These are phyloP conservation scores for Albula glossodonta DNA, from an alignment of 2,113 vertebrate genomes.

Conservation along the genomic window DNA sequence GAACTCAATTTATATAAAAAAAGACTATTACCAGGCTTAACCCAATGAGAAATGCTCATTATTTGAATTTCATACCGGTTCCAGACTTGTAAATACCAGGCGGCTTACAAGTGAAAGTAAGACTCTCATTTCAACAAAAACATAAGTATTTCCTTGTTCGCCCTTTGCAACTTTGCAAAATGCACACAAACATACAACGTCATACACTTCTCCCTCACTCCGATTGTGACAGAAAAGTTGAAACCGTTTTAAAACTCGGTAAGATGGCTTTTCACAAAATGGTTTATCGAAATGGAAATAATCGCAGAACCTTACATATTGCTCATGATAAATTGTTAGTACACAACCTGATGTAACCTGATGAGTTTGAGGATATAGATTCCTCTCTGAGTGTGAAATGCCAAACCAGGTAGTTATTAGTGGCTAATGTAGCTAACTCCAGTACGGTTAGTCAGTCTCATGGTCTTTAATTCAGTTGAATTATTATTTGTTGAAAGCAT, in stretches of 20 bases:
- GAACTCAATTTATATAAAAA: slow-evolving; percentile 10
- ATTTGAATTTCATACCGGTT: slow-evolving; percentile 22
- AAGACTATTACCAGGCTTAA: slow-evolving; percentile 4
- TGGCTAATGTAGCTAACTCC: neutral
- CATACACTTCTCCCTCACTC: no score
- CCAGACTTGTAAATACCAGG: slow-evolving; percentile 9
- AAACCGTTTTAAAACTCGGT: no score
- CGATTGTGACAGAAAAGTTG: no score
- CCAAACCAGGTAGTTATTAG: neutral
- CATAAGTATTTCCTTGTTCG: neutral
- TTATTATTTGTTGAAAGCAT: no score
- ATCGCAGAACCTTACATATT: neutral
- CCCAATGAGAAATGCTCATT: slow-evolving; percentile 9
- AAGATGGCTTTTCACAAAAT: no score
- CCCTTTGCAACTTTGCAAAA: slow-evolving; percentile 6
- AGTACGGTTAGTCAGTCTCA: no score
- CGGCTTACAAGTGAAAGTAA: slow-evolving; percentile 10
- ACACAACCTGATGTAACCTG: neutral
- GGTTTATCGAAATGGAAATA: no score
- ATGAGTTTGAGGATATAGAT: neutral
- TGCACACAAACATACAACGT: neutral
- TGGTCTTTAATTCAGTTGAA: no score
- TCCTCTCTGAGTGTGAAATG: neutral
- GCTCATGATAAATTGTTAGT: neutral
- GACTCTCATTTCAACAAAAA: neutral